A percentile compares a stretch with the other conserved stretches of the same genome.
Evolutionary conservation across 2,797 vertebrate species (phyloP).

Genomic region (Cephalopachus bancanus): DNA sequence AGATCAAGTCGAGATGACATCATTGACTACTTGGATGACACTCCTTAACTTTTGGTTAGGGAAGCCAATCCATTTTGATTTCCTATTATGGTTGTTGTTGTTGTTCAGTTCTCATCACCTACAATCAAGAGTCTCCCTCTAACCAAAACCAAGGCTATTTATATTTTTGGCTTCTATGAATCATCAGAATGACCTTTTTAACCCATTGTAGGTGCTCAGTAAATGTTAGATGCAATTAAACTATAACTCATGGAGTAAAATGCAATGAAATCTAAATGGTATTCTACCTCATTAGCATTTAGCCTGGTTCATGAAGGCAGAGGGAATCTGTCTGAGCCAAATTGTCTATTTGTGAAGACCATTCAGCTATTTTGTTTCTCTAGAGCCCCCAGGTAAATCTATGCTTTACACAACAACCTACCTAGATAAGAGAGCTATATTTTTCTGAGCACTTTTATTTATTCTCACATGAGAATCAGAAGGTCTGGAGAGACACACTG

Average conservation of each 20-base stretch:
- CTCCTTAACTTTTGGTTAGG: not conserved
- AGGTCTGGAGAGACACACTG: not conserved
- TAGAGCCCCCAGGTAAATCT: not conserved
- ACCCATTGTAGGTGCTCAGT: not conserved
- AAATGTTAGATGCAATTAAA: constrained; percentile 35
- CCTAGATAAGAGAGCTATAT: not conserved
- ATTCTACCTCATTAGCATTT: not conserved
- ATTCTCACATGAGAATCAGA: not conserved
- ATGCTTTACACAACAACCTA: not conserved
- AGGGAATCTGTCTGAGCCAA: constrained; percentile 35
- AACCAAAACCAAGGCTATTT: not conserved
- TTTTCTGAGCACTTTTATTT: constrained; percentile 1
- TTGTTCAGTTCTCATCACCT: not conserved
- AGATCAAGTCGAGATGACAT: not conserved
- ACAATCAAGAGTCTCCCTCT: not conserved
- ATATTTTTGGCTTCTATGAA: not conserved
- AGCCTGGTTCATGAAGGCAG: constrained; percentile 32
- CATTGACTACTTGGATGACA: not conserved
- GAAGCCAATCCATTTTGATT: not conserved
- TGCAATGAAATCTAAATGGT: not conserved
- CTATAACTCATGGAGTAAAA: constrained; percentile 27
- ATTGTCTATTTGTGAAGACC: constrained; percentile 30
- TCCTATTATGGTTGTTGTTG: not conserved
- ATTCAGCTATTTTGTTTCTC: not conserved
- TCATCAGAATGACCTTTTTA: constrained; percentile 19